A percentile compares a stretch with the other conserved stretches of the same genome.
These are phyloP conservation scores for Stigmatopora nigra DNA, from an alignment of 2,113 vertebrate genomes.

Conservation along the genomic window DNA sequence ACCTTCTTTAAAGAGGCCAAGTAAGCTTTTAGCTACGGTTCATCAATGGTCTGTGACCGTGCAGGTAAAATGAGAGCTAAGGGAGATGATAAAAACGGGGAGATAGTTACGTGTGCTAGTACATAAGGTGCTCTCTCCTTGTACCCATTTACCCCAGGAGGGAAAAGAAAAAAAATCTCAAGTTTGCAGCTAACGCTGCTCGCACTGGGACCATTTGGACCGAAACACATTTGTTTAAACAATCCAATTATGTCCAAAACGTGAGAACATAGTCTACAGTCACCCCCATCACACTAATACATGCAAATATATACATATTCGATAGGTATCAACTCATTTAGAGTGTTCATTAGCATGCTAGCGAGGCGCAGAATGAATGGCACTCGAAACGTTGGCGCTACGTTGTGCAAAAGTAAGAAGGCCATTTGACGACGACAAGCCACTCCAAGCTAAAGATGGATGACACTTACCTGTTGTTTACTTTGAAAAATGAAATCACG, in stretches of 20 bases:
- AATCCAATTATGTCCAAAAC: not conserved
- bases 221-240: rapidly evolving
- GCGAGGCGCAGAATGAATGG: constrained; percentile 43
- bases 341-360: constrained; percentile 28
- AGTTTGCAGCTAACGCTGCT: constrained; percentile 15
- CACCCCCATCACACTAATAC: too few relatives aligned
- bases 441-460: rapidly evolving
- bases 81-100: too few relatives aligned
- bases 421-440: rapidly evolving
- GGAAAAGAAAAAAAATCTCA: too few relatives aligned
- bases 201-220: not conserved
- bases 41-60: not conserved
- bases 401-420: constrained; percentile 7
- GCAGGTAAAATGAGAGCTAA: too few relatives aligned
- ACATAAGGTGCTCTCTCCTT: too few relatives aligned
- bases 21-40: too few relatives aligned
- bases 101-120: too few relatives aligned
- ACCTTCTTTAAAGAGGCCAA: too few relatives aligned
- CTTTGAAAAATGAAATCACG: not conserved
- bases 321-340: too few relatives aligned
- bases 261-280: not conserved
- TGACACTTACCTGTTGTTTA: constrained; percentile 24
- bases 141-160: too few relatives aligned
- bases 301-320: not conserved
- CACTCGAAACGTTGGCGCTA: constrained; percentile 40